These are phyloP conservation scores for Scaeva pyrastri DNA, from an alignment of 2,888 invertebrate genomes.

Conservation along the genomic window DNA sequence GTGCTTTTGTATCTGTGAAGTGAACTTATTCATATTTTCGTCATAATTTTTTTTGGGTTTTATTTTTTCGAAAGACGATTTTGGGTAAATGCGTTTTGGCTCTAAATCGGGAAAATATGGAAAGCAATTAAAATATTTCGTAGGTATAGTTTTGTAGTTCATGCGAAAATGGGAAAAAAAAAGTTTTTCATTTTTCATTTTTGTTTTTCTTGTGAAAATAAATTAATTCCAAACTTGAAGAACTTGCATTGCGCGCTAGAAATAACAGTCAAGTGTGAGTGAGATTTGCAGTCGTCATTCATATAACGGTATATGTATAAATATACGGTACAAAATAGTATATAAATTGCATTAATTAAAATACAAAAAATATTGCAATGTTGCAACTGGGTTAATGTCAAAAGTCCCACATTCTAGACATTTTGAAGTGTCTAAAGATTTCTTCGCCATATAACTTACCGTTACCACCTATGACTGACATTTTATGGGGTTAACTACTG, in stretches of 20 bases:
- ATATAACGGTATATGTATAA: neutral
- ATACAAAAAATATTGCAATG: conserved; percentile 52
- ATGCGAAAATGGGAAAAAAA: neutral
- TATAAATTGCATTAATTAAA: conserved; percentile 57
- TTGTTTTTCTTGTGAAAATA: conserved; percentile 17
- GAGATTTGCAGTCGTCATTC: too few species aligned
- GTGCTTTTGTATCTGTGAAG: neutral
- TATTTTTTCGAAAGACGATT: conserved; percentile 10
- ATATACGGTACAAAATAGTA: neutral
- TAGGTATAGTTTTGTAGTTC: neutral
- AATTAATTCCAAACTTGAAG: conserved; percentile 45
- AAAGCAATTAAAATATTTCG: conserved; percentile 53
- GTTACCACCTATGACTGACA: neutral
- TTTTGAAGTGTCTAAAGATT: conserved; percentile 23
- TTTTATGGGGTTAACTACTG: conserved; percentile 7
- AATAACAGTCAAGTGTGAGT: conserved; percentile 1
- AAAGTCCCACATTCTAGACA: conserved; percentile 61
- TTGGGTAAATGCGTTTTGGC: neutral
- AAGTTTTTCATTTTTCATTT: neutral
- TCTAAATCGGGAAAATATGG: conserved; percentile 23
- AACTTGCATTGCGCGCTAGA: conserved; percentile 28
- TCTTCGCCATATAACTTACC: neutral
- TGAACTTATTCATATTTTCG: conserved; percentile 30
- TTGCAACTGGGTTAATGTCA: conserved; percentile 73
- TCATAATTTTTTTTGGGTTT: neutral